Base-by-base conservation (phyloP, 2,888 invertebrate species). In the Spodoptera exigua region DNA sequence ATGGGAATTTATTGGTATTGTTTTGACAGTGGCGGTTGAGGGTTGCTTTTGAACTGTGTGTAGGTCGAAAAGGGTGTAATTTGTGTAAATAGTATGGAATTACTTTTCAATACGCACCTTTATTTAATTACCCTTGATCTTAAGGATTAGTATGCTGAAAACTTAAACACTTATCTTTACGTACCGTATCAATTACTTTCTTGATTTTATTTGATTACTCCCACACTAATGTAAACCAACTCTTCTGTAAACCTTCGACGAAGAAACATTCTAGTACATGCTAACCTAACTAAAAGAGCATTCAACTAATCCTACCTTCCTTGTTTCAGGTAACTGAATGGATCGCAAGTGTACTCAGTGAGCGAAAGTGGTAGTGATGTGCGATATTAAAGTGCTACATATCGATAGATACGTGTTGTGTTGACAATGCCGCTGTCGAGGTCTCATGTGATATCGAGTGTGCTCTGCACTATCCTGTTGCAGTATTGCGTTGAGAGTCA, bases 401-500 rank as follows among this genome's bases (percentile, higher is more conserved):
- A 74, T 78, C 82, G 81, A 80, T 78, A 77, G 70, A 62, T 71
- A 63, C 52, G 65, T 72, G 60, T 83, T 81, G 82, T 84, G 83
- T 62, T 55, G 61, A 72, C 52, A 80, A 88, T 86, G 87, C 64
- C 82, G 84, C 74, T 78, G 67, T 82, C 82, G 55, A 82, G 80
- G 52, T 82, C 81, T 43, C 84, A 85, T 72, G 78, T 86, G 45
- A 74, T 88, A 47, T 79, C 83, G 35, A 80, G 85, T 52, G 86
- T 88, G 66, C 79, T 89, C 35, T 73, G 89, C 61, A 84, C 80
- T 55, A 76, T 90, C 39, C 79, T 91, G 13, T 81, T 92, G 60
- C 86, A 87, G 67, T 88, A 88, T 72, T 87, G 86, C 66, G 90
- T 88, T 18, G 85, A 86, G 67, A 89, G 88, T 51, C 88, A 88